Evolutionary conservation across 2,888 invertebrate genomes (phyloP).

Genomic region (Napeogenes sylphis): DNA sequence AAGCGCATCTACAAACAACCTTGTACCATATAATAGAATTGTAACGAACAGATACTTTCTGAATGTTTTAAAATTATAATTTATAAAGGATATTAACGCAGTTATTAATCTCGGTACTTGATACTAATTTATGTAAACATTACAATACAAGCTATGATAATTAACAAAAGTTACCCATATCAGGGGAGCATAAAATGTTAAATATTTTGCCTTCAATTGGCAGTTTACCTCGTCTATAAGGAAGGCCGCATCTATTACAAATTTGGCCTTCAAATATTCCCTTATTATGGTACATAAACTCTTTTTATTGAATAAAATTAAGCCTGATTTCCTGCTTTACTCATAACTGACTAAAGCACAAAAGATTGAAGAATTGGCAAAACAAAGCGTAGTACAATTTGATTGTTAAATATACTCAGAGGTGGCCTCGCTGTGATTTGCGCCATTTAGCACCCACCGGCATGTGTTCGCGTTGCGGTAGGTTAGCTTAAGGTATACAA

Average conservation of each 20-base stretch:
- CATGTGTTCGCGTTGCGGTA: constrained; percentile 43
- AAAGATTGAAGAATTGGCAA: constrained; percentile 11
- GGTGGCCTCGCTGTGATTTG: constrained; percentile 24
- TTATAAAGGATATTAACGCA: constrained; percentile 6
- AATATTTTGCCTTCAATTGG: constrained; percentile 63
- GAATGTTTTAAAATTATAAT: constrained; percentile 1
- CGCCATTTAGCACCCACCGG: constrained; percentile 39
- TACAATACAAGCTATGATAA: constrained; percentile 32
- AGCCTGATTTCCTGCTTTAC: constrained; percentile 21
- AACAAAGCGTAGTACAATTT: constrained; percentile 19
- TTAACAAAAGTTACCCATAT: constrained; percentile 41
- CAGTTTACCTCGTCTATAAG: constrained; percentile 64
- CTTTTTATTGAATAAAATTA: constrained; percentile 28
- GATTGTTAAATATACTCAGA: constrained; percentile 16
- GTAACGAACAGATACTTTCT: neutral
- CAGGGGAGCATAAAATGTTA: constrained; percentile 43
- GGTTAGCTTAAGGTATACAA: constrained; percentile 51
- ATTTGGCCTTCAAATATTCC: constrained; percentile 48
- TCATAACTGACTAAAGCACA: neutral
- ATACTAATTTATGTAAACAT: constrained; percentile 8
- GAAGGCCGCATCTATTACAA: constrained; percentile 70
- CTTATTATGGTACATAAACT: constrained; percentile 39
- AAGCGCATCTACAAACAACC: neutral
- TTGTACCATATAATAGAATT: constrained; percentile 7
- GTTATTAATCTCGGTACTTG: neutral